Conservation (phyloP, 2,113 vertebrate genomes). For the Limnothrissa miodon region DNA sequence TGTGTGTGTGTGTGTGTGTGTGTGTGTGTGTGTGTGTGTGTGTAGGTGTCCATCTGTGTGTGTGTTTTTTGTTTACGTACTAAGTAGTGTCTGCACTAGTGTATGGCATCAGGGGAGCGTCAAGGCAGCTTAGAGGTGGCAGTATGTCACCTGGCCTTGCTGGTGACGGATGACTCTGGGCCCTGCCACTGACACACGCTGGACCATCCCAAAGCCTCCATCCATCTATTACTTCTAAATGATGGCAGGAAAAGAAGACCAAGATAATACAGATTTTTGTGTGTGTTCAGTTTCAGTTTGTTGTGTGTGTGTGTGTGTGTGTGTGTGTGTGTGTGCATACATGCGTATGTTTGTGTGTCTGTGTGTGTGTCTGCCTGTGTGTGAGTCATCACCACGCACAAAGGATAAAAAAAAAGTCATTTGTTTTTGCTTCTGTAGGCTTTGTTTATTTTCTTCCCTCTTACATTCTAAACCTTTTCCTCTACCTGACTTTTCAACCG, state of each 20-base stretch:
- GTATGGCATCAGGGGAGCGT: background rate
- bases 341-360: background rate
- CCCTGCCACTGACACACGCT: background rate
- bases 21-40: conserved; percentile 6
- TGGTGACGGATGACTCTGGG: background rate
- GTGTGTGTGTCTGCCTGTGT: background rate
- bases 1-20: background rate
- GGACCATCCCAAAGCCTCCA: conserved; percentile 4
- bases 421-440: background rate
- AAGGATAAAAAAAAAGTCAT: background rate
- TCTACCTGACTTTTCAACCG: background rate
- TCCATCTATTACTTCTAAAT: background rate
- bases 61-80: background rate
- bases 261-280: background rate
- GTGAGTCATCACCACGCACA: background rate
- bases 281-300: background rate
- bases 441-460: conserved; percentile 38
- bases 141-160: conserved; percentile 18
- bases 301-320: background rate
- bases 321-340: background rate
- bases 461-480: background rate
- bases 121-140: conserved; percentile 6
- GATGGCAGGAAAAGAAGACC: background rate
- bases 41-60: background rate
- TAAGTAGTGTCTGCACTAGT: background rate